Evolutionary conservation across 1,140 invertebrate genomes (phyloP), one percentile per base, ranked within the genome.

Genomic region (Tribolium madens): DNA sequence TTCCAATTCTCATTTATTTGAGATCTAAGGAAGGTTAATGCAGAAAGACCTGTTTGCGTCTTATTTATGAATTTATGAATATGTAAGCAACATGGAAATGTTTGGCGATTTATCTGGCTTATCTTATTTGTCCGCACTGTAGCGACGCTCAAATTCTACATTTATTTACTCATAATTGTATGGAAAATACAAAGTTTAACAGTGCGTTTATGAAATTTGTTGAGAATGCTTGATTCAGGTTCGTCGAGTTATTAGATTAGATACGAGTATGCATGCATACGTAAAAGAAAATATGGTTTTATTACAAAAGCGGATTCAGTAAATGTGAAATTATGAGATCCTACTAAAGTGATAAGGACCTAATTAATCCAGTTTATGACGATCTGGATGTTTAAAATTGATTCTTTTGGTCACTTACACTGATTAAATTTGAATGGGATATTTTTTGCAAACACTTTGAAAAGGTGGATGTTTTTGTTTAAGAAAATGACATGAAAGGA

Each of bases 1-100:
- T 57, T 57, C 17, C 52, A 57, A 26, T 52, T 52, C 14, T 52
- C 50, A 13, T 13, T 52, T 52, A 52, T 52, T 52, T 2, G 7
- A 6, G 48, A 52, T 13, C 48, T 52, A 52, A 52, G 13, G 50
- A 52, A 2, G 50, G 50, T 12, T 52, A 52, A 52, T 52, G 14
- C 17, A 4, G 9, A 57, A 10, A 26, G 36, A 42, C n/a, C 36
- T 1, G n/a, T n/a, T n/a, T n/a, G n/a, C 9, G 36, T 42, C 36
- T 42, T 42, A 42, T 42, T 42, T 42, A 42, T n/a, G 36, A 10
- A 42, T 42, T 42, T 42, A 42, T 42, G 36, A 42, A 42, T 42
- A 42, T 42, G 36, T 42, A 42, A 42, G 36, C 36, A 42, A 42
- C 7, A 42, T 4, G 36, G 36, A 42, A 42, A 42, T 42, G 36